phyloP scores from a whole-genome alignment of 2,888 invertebrate species.

The Caenorhabditis imperialis region DNA sequence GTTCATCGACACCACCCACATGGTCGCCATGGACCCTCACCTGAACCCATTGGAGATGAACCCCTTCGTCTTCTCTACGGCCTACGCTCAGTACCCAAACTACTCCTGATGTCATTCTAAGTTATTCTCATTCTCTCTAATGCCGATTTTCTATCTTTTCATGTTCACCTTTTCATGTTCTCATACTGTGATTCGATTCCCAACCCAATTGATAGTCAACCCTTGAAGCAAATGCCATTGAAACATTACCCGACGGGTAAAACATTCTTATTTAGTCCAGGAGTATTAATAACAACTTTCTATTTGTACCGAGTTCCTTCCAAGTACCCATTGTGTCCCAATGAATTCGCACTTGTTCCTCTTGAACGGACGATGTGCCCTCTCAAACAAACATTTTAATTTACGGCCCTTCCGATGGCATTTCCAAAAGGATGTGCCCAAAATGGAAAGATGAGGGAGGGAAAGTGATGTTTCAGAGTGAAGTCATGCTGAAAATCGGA shows the following conservation, averaged over 20 bases:
- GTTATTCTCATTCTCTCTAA: neutral
- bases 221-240: conserved; percentile 41
- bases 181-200: conserved; percentile 35
- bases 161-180: conserved; percentile 29
- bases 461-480: conserved; percentile 49
- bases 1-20: conserved; percentile 10
- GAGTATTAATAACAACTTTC: conserved; percentile 3
- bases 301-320: neutral
- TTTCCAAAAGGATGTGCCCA: too few species aligned
- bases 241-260: conserved; percentile 30
- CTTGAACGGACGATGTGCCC: neutral
- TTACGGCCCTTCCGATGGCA: conserved; percentile 6
- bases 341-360: neutral
- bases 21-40: too few species aligned
- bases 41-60: too few species aligned
- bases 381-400: conserved; percentile 32
- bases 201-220: conserved; percentile 1
- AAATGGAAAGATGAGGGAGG: conserved; percentile 18
- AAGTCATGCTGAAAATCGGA: conserved; percentile 45
- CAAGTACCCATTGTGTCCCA: neutral
- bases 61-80: conserved; percentile 1
- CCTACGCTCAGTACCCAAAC: conserved; percentile 22
- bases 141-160: neutral
- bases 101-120: conserved; percentile 6
- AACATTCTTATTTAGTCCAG: conserved; percentile 11